Conservation (phyloP, 2,113 vertebrate species). For the Forbesichthys papilliferus region DNA sequence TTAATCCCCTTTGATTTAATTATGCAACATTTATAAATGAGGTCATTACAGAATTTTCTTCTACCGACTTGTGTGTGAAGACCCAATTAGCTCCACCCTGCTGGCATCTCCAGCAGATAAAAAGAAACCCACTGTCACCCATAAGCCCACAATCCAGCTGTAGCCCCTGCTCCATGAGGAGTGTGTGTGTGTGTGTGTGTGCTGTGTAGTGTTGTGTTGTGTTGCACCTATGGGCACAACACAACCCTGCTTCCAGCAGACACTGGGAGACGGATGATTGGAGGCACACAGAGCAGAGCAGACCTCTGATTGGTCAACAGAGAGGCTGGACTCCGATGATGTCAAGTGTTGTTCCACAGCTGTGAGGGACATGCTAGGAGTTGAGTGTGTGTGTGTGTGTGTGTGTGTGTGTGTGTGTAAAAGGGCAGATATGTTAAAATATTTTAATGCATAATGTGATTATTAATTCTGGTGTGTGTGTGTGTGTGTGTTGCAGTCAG, state of each 20-base stretch:
- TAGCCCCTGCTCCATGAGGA: too few species aligned
- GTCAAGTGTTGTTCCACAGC: constrained; percentile 45
- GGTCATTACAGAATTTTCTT: too few species aligned
- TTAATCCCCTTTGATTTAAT: too few species aligned
- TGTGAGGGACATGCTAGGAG: constrained; percentile 5
- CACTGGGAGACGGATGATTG: constrained; percentile 1
- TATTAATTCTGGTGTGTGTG: not conserved
- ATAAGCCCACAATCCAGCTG: too few species aligned
- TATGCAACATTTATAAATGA: too few species aligned
- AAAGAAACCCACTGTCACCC: constrained; percentile 17
- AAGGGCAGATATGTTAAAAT: not conserved
- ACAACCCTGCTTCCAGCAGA: constrained; percentile 10
- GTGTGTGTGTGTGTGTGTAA: not conserved
- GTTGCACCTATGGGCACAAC: not conserved
- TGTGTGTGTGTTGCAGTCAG: constrained; percentile 61
- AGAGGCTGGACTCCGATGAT: constrained; percentile 29
- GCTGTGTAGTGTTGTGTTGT: not conserved
- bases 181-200: too few species aligned
- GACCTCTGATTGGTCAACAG: constrained; percentile 21
- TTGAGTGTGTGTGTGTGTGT: not conserved
- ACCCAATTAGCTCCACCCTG: constrained; percentile 35
- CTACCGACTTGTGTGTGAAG: too few species aligned
- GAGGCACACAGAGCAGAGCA: constrained; percentile 9
- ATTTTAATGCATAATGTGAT: not conserved
- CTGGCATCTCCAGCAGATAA: constrained; percentile 28